A percentile compares a stretch with the other conserved stretches of the same genome.
These are phyloP conservation scores for Eueides isabella DNA, from an alignment of 1,140 invertebrate species.

Conservation along the genomic window DNA sequence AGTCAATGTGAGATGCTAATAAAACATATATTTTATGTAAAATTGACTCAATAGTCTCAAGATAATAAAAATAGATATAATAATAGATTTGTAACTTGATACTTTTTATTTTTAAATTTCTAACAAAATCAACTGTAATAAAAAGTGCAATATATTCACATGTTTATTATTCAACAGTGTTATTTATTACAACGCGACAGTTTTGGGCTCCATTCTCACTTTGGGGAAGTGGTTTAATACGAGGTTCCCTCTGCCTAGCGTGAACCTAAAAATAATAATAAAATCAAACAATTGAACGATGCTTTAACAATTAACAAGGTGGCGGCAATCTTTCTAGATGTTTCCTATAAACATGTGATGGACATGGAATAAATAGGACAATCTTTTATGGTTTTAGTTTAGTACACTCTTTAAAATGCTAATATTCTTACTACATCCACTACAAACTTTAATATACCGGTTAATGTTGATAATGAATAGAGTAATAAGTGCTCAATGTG, in stretches of 20 bases:
- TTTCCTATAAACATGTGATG: too few relatives aligned
- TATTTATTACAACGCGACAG: background rate
- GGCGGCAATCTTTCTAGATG: too few relatives aligned
- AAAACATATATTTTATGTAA: background rate
- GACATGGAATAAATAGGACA: too few relatives aligned
- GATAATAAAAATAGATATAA: background rate
- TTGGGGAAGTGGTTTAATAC: background rate
- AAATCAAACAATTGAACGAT: too few relatives aligned
- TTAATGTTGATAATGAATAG: too few relatives aligned
- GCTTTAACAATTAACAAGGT: too few relatives aligned
- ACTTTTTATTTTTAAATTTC: background rate
- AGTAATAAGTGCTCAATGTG: too few relatives aligned
- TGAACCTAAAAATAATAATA: too few relatives aligned
- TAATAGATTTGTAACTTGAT: slow-evolving; percentile 8
- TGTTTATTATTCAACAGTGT: too few relatives aligned
- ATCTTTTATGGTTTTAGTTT: too few relatives aligned
- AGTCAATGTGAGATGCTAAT: background rate
- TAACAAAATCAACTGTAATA: background rate
- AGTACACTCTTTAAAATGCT: background rate
- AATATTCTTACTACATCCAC: background rate
- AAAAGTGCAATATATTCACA: background rate
- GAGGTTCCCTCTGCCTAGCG: too few relatives aligned
- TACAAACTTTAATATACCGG: too few relatives aligned
- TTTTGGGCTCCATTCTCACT: background rate
- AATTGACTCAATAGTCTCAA: background rate